Percentiles rank a stretch among this genome's conserved stretches.
phyloP scores from a whole-genome alignment of 2,797 vertebrate genomes.

The Molossus alvarezi region DNA sequence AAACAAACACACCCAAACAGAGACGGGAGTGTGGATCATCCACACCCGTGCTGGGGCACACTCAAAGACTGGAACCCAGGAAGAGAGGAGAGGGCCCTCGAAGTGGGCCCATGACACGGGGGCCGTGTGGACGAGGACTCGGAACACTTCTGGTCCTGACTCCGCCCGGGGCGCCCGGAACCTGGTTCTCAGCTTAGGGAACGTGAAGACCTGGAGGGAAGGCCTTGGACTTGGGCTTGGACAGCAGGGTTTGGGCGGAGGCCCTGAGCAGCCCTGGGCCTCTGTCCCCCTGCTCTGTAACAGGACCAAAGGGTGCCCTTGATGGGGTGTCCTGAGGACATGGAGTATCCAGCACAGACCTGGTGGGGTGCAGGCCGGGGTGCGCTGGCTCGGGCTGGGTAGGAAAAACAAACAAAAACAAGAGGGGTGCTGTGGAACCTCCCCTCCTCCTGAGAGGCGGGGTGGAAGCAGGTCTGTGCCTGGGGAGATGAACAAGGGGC shows the following conservation, averaged over 20 bases:
- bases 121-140: too few species aligned
- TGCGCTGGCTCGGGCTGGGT: rapidly evolving
- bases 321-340: neutral
- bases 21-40: rapidly evolving
- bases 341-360: rapidly evolving
- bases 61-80: rapidly evolving
- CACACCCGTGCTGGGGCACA: neutral
- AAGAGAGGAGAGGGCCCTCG: rapidly evolving
- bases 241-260: rapidly evolving
- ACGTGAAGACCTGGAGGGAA: too few species aligned
- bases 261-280: rapidly evolving
- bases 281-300: rapidly evolving
- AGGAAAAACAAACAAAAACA: neutral
- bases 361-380: neutral
- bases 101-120: rapidly evolving
- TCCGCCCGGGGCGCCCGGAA: rapidly evolving
- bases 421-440: rapidly evolving
- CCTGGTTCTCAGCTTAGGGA: rapidly evolving
- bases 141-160: neutral
- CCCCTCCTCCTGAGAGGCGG: rapidly evolving
- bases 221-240: neutral
- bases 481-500: neutral
- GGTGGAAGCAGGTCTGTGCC: neutral
- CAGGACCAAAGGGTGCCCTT: rapidly evolving
- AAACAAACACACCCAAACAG: neutral